These are phyloP conservation scores for Gymnorhina tibicen DNA, from an alignment of 2,113 vertebrate genomes.

Conservation along the genomic window DNA sequence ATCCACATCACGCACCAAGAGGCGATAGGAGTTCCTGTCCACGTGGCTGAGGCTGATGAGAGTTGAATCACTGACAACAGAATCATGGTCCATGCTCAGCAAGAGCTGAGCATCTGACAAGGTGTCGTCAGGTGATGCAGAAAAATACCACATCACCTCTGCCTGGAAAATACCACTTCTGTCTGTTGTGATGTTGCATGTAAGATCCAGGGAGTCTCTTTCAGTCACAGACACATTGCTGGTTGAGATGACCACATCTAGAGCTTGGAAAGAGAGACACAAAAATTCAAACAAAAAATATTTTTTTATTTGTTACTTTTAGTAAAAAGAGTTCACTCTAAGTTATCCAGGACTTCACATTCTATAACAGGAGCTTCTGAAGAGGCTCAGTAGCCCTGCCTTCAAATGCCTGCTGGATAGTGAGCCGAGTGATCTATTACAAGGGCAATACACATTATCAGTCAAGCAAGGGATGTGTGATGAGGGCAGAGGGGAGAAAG, in stretches of 20 bases:
- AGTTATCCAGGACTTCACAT: not conserved
- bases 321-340: not conserved
- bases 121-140: conserved; percentile 24
- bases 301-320: not conserved
- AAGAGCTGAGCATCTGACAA: conserved; percentile 55
- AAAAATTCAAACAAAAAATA: conserved; percentile 13
- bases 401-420: not conserved
- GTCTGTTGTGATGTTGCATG: conserved; percentile 75
- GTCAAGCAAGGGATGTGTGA: not conserved
- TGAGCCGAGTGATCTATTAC: not conserved
- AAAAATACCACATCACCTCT: conserved; percentile 73
- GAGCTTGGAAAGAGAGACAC: conserved; percentile 57
- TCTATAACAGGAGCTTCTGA: not conserved
- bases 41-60: conserved; percentile 61
- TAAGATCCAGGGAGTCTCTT: conserved; percentile 70
- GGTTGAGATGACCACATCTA: conserved; percentile 64
- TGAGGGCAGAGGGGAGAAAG: not conserved
- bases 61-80: conserved; percentile 67
- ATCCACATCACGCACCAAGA: conserved; percentile 70
- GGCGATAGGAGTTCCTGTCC: conserved; percentile 69
- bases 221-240: conserved; percentile 66
- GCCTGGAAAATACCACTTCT: conserved; percentile 64
- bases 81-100: conserved; percentile 66
- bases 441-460: not conserved
- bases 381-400: not conserved